Percentiles rank a stretch among this genome's conserved stretches.
Conservation (phyloP, 1,140 invertebrate species). For the Pogonognathellus flavescens region DNA sequence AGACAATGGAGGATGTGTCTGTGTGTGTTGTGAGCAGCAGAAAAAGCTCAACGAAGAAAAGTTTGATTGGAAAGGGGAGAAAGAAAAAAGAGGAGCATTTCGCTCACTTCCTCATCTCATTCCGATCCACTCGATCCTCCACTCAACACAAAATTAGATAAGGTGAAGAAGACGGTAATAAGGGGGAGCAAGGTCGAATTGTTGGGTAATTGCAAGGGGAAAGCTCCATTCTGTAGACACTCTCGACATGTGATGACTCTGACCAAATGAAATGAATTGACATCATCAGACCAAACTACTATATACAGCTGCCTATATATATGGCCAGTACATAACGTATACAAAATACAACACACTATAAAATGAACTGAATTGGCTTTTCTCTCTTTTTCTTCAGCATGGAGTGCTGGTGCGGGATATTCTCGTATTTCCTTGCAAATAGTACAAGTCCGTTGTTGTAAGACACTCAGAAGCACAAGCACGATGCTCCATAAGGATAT, state of each 20-base stretch:
- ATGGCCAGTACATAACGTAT: too few species aligned
- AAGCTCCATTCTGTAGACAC: constrained; percentile 20
- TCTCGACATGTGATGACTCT: constrained; percentile 43
- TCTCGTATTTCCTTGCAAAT: too few species aligned
- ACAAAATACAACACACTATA: background rate
- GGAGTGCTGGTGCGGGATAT: too few species aligned
- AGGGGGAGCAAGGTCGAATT: constrained; percentile 45
- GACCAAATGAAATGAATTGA: constrained; percentile 45
- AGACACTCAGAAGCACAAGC: too few species aligned
- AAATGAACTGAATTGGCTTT: too few species aligned
- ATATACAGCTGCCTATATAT: background rate
- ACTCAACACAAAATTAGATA: constrained; percentile 19
- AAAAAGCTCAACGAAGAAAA: background rate
- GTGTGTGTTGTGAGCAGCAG: background rate
- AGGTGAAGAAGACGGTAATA: constrained; percentile 32
- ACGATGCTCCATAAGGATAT: too few species aligned
- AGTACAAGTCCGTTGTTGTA: too few species aligned
- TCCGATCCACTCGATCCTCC: constrained; percentile 28
- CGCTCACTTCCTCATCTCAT: constrained; percentile 33
- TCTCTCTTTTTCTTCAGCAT: too few species aligned
- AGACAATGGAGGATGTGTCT: background rate
- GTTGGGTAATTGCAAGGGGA: constrained; percentile 45
- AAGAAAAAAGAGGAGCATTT: constrained; percentile 13
- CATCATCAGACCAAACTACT: constrained; percentile 1
- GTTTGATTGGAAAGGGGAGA: constrained; percentile 30